phyloP scores from a whole-genome alignment of 2,888 invertebrate species.

The Drosophila fulvimacula region DNA sequence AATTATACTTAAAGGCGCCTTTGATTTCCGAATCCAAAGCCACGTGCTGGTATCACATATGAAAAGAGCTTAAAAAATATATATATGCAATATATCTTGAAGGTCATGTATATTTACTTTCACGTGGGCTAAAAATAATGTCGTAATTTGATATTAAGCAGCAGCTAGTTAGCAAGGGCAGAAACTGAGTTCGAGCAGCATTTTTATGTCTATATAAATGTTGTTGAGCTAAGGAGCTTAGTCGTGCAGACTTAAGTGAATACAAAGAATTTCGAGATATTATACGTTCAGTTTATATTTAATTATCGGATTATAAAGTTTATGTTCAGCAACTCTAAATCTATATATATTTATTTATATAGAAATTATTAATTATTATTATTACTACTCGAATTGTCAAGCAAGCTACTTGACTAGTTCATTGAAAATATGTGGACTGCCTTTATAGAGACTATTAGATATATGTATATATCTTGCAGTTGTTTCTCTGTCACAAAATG shows the following conservation, averaged over 20 bases:
- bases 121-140: neutral
- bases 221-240: neutral
- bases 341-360: no score
- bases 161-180: neutral
- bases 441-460: neutral
- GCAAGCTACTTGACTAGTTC: neutral
- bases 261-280: no score
- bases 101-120: neutral
- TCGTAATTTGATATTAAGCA: neutral
- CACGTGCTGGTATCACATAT: constrained; percentile 15
- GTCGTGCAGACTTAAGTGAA: neutral
- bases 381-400: no score
- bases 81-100: neutral
- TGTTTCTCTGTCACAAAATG: neutral
- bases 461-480: neutral
- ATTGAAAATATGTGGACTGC: neutral
- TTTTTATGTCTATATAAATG: neutral
- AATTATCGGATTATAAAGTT: neutral
- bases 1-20: constrained; percentile 65
- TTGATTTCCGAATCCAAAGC: constrained; percentile 58
- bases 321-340: neutral
- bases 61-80: neutral
- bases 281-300: neutral
- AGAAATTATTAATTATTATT: no score
- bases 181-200: neutral